Evolutionary conservation across 2,113 vertebrate species (phyloP).

Genomic region (Colius striatus): DNA sequence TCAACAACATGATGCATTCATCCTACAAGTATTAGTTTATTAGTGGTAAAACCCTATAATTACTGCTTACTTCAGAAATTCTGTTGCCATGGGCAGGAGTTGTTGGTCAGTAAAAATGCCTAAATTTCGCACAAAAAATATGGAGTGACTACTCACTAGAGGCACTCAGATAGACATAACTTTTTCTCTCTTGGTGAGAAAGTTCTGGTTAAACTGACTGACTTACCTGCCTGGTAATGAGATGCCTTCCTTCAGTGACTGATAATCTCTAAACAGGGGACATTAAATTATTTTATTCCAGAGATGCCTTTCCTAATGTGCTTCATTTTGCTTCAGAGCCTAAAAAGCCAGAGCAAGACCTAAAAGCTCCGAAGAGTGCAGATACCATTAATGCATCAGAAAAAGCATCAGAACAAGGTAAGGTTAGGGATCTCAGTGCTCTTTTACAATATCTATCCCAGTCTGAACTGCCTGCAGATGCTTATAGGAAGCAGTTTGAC

Average conservation of each 20-base stretch:
- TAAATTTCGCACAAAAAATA: background rate
- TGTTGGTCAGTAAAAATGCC: background rate
- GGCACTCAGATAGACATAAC: background rate
- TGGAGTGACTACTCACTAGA: background rate
- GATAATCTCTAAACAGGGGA: background rate
- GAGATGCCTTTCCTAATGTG: background rate
- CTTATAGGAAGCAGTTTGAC: background rate
- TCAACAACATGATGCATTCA: background rate
- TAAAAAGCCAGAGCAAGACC: conserved; percentile 41
- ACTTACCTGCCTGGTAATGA: background rate
- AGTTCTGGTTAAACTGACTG: background rate
- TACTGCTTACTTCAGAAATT: background rate
- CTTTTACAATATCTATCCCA: background rate
- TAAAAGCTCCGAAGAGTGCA: background rate
- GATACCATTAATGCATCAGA: fast-evolving
- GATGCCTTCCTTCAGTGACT: background rate
- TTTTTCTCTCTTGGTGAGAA: background rate
- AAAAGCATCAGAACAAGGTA: conserved; percentile 24
- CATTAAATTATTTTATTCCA: background rate
- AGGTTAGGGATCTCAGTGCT: background rate
- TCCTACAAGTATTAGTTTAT: background rate
- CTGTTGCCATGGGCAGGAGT: background rate
- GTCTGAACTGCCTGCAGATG: background rate
- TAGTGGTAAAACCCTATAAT: background rate
- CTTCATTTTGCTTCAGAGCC: conserved; percentile 39